Evolutionary conservation across 1,140 invertebrate species (phyloP).

Genomic region (Gonatopus flavifemur): DNA sequence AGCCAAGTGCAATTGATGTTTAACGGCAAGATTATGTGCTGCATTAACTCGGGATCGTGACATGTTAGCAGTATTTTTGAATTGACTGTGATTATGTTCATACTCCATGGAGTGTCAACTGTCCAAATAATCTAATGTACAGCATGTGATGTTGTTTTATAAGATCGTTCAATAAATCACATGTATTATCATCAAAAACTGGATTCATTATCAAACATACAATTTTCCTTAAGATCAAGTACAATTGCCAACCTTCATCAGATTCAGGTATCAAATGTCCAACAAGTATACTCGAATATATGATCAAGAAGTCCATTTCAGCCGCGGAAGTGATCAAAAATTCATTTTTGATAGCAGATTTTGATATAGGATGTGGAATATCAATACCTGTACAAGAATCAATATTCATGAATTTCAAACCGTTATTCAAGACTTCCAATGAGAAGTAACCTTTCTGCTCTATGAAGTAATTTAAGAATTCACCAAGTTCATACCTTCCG

Average conservation of each 20-base stretch:
- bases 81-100: neutral
- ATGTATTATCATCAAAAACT: neutral
- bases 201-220: conserved; percentile 4
- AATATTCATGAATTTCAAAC: conserved; percentile 11
- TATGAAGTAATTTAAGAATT: conserved; percentile 9
- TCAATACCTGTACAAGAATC: neutral
- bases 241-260: conserved; percentile 13
- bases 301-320: conserved; percentile 14
- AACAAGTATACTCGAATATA: conserved; percentile 9
- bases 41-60: neutral
- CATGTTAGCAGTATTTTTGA: neutral
- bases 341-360: neutral
- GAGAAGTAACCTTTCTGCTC: conserved; percentile 1
- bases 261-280: conserved; percentile 9
- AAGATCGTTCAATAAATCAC: neutral
- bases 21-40: neutral
- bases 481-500: neutral
- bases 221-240: conserved; percentile 13
- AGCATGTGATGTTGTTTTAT: conserved; percentile 14
- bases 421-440: conserved; percentile 9
- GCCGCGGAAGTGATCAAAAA: conserved; percentile 8
- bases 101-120: neutral
- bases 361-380: conserved; percentile 8
- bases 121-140: conserved; percentile 7
- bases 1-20: neutral